Evolutionary conservation across 2,113 vertebrate genomes (phyloP).

Genomic region (Parus major): DNA sequence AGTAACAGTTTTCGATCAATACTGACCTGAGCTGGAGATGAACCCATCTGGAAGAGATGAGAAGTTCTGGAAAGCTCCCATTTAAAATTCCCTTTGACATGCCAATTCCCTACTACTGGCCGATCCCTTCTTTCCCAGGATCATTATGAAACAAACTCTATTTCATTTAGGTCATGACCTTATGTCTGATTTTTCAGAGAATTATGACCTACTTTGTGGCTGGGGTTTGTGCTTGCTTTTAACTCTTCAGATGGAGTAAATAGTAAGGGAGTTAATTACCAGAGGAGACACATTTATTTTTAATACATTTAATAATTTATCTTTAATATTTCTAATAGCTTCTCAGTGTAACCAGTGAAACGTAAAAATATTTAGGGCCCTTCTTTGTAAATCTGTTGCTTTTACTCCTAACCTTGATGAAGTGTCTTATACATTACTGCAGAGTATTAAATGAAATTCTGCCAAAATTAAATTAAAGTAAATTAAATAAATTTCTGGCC

Average conservation of each 20-base stretch:
- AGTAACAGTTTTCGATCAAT: not conserved
- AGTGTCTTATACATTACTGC: not conserved
- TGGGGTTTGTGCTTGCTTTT: not conserved
- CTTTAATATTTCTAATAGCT: not conserved
- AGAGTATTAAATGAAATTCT: not conserved
- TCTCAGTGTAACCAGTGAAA: not conserved
- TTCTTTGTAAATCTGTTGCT: not conserved
- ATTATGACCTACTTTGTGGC: not conserved
- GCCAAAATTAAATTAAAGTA: not conserved
- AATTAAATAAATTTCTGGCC: not conserved
- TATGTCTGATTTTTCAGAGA: constrained; percentile 27
- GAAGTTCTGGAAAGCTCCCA: not conserved
- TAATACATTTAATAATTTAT: not conserved
- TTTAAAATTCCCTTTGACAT: not conserved
- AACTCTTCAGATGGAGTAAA: not conserved
- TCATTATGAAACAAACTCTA: not conserved
- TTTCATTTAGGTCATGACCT: constrained; percentile 11
- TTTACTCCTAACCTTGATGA: not conserved
- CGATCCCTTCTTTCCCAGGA: not conserved
- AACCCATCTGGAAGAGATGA: not conserved
- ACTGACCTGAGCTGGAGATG: not conserved
- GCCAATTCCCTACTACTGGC: not conserved
- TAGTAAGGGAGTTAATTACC: not conserved
- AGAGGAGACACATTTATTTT: not conserved
- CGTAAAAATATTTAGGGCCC: not conserved